Base-by-base conservation (phyloP, 1,140 invertebrate genomes). In the Heliconius melpomene region DNA sequence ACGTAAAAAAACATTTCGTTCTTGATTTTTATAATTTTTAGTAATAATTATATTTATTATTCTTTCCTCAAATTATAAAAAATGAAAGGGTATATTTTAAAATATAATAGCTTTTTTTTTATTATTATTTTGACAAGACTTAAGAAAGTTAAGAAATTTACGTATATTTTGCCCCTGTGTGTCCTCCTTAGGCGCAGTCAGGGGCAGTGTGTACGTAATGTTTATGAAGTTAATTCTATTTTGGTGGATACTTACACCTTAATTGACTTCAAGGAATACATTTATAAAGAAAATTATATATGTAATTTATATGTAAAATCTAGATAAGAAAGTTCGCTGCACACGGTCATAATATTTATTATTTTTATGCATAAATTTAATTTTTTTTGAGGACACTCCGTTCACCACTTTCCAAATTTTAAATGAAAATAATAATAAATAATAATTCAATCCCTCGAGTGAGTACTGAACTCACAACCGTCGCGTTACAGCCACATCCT, bases 181-280 rank as follows among this genome's bases (percentile, higher is more conserved):
- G 26, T 7, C n/a, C 29, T 38, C 46, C 20, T 74, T 38, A 74
- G 18, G 46, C 40, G 18, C n/a, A 50, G 3, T 74, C 74, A 74
- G 52, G 50, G 38, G 57, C 18, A 77, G 23, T 66, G 26, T 29
- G n/a, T 26, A 66, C 60, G 60, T 70, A 50, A 70, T 66, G 26
- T 23, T 74, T 54, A 32, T 74, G 16, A 66, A 18, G 38, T 74
- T 57, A 7, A 72, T 72, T 71, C 13, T 52, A 70, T 40, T 80
- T 74, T 78, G 76, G 26, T n/a, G 7, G 7, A 54, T 54, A 54
- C n/a, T n/a, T 23, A 60, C 2, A 60, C n/a, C 20, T 60, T 9
- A 60, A 60, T 60, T 60, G n/a, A 9, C n/a, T 60, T 23, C 9
- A 23, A 60, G 8, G 8, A 60, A 9, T n/a, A 23, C 9, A 60